Percentiles rank a stretch among this genome's conserved stretches.
phyloP scores from a whole-genome alignment of 2,888 invertebrate species.

The Girardia tigrina region DNA sequence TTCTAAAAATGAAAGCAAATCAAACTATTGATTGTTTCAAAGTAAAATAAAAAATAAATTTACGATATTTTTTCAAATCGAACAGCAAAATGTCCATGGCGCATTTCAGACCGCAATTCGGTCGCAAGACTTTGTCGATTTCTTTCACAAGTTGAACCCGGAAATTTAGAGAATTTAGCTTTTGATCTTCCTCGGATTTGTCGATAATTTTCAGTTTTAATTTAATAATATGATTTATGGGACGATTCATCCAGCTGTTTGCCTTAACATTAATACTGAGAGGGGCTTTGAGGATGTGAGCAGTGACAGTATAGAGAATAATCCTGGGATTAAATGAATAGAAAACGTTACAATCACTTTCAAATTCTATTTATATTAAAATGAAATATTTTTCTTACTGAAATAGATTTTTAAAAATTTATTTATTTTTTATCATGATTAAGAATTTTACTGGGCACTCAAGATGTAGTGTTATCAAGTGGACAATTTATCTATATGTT shows the following conservation, averaged over 20 bases:
- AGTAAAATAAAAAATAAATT: not conserved
- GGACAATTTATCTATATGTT: too few relatives aligned
- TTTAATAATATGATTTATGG: not conserved
- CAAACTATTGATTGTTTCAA: not conserved
- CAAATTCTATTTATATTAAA: too few relatives aligned
- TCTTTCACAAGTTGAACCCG: not conserved
- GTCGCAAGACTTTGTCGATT: constrained; percentile 15
- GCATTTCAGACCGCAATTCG: not conserved
- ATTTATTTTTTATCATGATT: too few relatives aligned
- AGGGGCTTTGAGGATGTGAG: not conserved
- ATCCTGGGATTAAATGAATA: too few relatives aligned
- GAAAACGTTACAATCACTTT: too few relatives aligned
- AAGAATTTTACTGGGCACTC: too few relatives aligned
- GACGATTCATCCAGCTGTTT: not conserved
- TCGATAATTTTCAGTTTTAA: not conserved
- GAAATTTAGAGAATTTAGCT: not conserved
- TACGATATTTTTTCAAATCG: not conserved
- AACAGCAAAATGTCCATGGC: not conserved
- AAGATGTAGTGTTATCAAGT: too few relatives aligned
- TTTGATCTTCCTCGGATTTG: not conserved
- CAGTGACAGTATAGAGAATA: not conserved
- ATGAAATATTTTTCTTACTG: too few relatives aligned
- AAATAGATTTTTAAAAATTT: too few relatives aligned
- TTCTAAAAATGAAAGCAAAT: not conserved
- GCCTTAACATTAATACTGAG: not conserved